Conservation (phyloP, 1,140 invertebrate species). For the Aphelinus certus region DNA sequence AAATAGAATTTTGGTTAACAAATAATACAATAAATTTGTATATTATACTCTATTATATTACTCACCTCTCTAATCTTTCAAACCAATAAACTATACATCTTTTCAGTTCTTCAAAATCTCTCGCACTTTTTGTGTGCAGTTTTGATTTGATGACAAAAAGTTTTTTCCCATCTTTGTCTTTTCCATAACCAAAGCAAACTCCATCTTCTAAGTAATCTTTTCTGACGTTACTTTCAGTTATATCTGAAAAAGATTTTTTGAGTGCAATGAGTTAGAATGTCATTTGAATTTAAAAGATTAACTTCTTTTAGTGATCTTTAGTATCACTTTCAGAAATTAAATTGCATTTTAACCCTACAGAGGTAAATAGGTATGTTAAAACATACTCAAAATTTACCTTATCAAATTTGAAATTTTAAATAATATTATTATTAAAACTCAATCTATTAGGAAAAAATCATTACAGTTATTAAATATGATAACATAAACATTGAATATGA, state of each 20-base stretch:
- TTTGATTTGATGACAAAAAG: conserved; percentile 82
- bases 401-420: conserved; percentile 25
- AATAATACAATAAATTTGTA: too few relatives aligned
- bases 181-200: conserved; percentile 77
- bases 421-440: neutral
- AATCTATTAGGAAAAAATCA: too few relatives aligned
- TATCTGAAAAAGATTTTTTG: conserved; percentile 65
- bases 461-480: too few relatives aligned
- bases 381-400: neutral
- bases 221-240: conserved; percentile 74
- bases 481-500: too few relatives aligned
- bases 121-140: conserved; percentile 78
- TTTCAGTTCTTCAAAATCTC: conserved; percentile 80
- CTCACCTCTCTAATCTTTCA: conserved; percentile 81
- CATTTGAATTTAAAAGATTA: conserved; percentile 17
- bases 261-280: neutral
- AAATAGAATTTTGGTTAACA: conserved; percentile 26
- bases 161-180: conserved; percentile 83
- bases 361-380: too few relatives aligned
- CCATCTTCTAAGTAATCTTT: conserved; percentile 81
- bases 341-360: too few relatives aligned
- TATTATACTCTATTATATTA: neutral
- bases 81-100: conserved; percentile 88
- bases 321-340: too few relatives aligned
- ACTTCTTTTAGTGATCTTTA: too few relatives aligned